Evolutionary conservation across 1,140 invertebrate genomes (phyloP), one percentile per base, ranked within the genome.

Genomic region (Sogatella furcifera): DNA sequence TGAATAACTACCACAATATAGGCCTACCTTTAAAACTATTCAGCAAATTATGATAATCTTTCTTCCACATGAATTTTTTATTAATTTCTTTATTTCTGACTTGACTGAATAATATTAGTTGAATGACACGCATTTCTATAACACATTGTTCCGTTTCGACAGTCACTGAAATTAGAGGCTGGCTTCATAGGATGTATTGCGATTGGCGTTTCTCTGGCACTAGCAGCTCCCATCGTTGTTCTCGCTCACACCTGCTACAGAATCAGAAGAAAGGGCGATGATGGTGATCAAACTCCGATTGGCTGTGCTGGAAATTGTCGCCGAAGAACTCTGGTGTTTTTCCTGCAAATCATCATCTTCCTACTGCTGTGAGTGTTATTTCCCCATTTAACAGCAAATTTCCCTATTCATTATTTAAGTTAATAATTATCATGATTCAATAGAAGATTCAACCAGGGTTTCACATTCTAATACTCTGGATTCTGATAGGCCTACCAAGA

Each of bases 121-220:
- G n/a, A n/a, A n/a, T 28, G 6, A 6, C 24, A 4, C 24, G 6
- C 24, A 28, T 28, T 28, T 28, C 24, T 44, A 44, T 44, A 4
- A 44, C 9, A 4, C 43, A 4, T 44, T 44, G 17, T n/a, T 2
- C 9, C 9, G 9, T n/a, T 44, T 14, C 9, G 10, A 1, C 61
- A 77, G 75, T 72, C 74, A 56, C 70, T 76, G 56, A 71, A 75
- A 67, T 69, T 75, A 59, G 75, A 77, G 62, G 73, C 73, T 11
- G 75, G 74, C n/a, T 76, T 76, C 62, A 68, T 77, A 21, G 70
- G 67, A 15, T 65, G 73, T 42, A 69, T 76, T 64, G 69, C 69
- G 42, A 63, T 74, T 38, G 72, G 74, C 46, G 68, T 71, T 28
- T 64, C 75, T 38, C 55, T 76, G 60, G 67, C 73, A 0, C 54